Base-by-base conservation (phyloP, 2,888 invertebrate species). In the Stramonita haemastoma region DNA sequence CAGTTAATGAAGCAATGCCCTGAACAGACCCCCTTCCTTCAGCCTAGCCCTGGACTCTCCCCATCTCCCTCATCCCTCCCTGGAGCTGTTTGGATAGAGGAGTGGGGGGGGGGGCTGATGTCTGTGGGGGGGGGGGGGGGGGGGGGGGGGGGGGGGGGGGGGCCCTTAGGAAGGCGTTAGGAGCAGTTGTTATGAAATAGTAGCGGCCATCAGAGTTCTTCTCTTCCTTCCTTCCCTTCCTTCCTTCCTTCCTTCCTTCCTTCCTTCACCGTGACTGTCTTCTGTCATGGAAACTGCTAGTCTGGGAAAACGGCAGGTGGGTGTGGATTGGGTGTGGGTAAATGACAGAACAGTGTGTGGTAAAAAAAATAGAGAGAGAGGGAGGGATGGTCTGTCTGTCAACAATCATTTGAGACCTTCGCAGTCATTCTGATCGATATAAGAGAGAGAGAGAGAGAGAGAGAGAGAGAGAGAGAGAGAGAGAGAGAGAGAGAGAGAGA, bases 161-260 rank as follows among this genome's bases (percentile, higher is more conserved):
- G 87, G 34, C 22, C 77, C 77, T 87, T 11, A 79, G 77, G 60
- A 56, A 56, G n/a, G 87, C 19, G 87, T 89, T 89, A 89, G 87
- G 83, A 46, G 17, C 17, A 36, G 77, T 46, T 26, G 87, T 73
- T 36, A 73, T 26, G 26, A 34, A 4, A n/a, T 19, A 79, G n/a
- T 15, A 15, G 79, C 15, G 8, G 13, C 81, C 29, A 29, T 73
- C 73, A 73, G 73, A 1, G n/a, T 73, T n/a, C 73, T 22, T 26
- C 29, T 73, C 77, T 11, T 19, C 79, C 34, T 34, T 32, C 32
- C 22, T 32, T 32, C 79, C 29, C 79, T 6, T 15, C 36, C 81
- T 70, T 22, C 70, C 26, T 22, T 5, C 5, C 70, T 17, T 22
- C 70, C 5, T 22, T 22, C 70, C 26, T 73, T 22, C 73, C 4